Base-by-base conservation (phyloP, 1,140 invertebrate species). In the Aporrectodea caliginosa region DNA sequence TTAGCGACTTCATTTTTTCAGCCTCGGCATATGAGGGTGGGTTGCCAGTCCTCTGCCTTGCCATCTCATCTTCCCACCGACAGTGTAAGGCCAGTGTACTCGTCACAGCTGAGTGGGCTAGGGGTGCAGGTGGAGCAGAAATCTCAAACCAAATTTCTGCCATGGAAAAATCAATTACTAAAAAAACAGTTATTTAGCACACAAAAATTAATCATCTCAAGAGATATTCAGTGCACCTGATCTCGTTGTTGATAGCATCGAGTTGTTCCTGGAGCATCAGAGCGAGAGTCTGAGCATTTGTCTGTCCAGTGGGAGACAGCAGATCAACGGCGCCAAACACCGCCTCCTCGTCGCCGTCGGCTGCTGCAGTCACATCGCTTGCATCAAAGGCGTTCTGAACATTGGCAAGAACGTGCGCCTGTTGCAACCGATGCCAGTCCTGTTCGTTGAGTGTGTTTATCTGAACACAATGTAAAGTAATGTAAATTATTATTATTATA, bases 241-340 rank as follows among this genome's bases (percentile, higher is more conserved):
- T 99, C 91, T 99, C 98, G 86, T 98, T 98, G 89, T 99, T 99
- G 84, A 99, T 99, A 82, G 98, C 98, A 90, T 99, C 97, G 72
- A 99, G 90, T 88, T 99, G 97, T 87, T 99, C 97, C 89, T 99
- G 98, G 79, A 99, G 90, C 95, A 99, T 98, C 83, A 98, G 91
- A 31, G 98, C 98, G 78, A 99, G 90, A 0, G 97, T 96, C 88
- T 99, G 97, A 34, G 98, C 97, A 88, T 99, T 97, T 6, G 94
- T 95, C 85, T 95, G 94, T 1, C 92, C 87, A 75, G 84, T 83
- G 1, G 86, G 87, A 35, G 85, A 89, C 32, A 89, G 82, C 91
- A 92, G 2, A 92, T 94, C 86, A 90, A 94, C 89, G 90, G 91
- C 88, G 92, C 93, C 74, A 82, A 89, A 87, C 58, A 89, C 84